Evolutionary conservation across 2,888 invertebrate species (phyloP), one percentile per base, ranked within the genome.

Genomic region (Yponomeuta sedellus): DNA sequence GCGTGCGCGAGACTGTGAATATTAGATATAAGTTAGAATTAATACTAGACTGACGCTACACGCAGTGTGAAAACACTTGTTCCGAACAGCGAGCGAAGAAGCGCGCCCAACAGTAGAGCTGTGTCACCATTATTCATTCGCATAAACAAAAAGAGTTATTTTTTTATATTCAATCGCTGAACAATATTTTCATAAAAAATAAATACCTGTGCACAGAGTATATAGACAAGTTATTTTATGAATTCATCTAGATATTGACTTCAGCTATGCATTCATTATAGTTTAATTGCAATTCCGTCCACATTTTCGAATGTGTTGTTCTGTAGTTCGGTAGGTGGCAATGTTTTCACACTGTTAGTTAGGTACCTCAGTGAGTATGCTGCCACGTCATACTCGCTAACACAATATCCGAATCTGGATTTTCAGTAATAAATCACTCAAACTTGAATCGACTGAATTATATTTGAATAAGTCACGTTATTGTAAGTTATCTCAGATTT

Each of bases 401-500:
- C 11, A 64, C 10, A n/a, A 56, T 61, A 28, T 57, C 64, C 56
- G 28, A 40, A 16, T 16, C 16, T 61, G 66, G 52, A 20, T 52
- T 77, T 83, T 82, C 78, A 78, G 87, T 86, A 86, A 87, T 79
- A 79, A 76, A 80, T 85, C 85, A 86, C 87, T 83, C 79, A 75
- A 82, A 79, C 81, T 78, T 82, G 83, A 85, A 86, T 85, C 82
- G 90, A 91, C 90, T 91, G 90, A 90, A 86, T 83, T 79, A 81
- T 85, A 83, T 86, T 85, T 84, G 76, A 79, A 80, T 83, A 88
- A 88, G 84, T 79, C 72, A 77, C 75, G 20, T 61, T 63, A 68
- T 59, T 40, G 75, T 90, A 89, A 90, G 88, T 82, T 88, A 88
- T 90, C 86, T 88, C 87, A 86, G 86, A 88, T 88, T 89, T 86